Base-by-base conservation (phyloP, 2,797 vertebrate species). In the Amblyopsis hoosieri region DNA sequence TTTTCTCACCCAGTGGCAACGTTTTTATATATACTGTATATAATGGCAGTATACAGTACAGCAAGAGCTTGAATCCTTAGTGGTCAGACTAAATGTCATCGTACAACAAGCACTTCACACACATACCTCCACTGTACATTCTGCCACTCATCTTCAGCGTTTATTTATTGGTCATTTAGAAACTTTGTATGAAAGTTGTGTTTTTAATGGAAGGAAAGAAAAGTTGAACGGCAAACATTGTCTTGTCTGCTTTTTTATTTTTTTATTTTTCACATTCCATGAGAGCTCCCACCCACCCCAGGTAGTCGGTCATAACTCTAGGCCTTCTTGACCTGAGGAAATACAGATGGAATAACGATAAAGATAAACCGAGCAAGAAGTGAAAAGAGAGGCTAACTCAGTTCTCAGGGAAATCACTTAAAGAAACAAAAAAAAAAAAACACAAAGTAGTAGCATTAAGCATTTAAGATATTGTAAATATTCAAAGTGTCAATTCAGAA, bases 381-480 rank as follows among this genome's bases (percentile, higher is more conserved):
- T 88, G 92, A 88, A 90, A 91, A 91, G 74, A 87, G 82, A 91
- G 82, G 80, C 88, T 91, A 83, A 91, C 91, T 93, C 94, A 94
- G 94, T 97, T 97, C 97, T 99, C 97, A 99, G 97, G 96, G 97
- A 99, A 88, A 92, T 96, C 94, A 95, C 93, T 95, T 95, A 95
- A 95, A 94, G 93, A 97, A 93, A 93, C 83, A 81, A 96, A 95
- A 95, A 92, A 94, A 92, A 94, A 86, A 94, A 52, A 3, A 23
- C 23, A 56, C 33, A 91, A 89, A 91, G 89, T 91, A 93, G 93
- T 92, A 95, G 93, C 87, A 90, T 89, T 87, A 96, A 95, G 93
- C 95, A 94, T 98, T 95, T 98, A 98, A 97, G 91, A 95, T 95
- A 97, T 95, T 99, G 97, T 98, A 99, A 95, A 99, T 99, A 99